Percentiles rank a stretch among this genome's conserved stretches.
phyloP scores from a whole-genome alignment of 2,888 invertebrate species.

The Capitulum mitella region DNA sequence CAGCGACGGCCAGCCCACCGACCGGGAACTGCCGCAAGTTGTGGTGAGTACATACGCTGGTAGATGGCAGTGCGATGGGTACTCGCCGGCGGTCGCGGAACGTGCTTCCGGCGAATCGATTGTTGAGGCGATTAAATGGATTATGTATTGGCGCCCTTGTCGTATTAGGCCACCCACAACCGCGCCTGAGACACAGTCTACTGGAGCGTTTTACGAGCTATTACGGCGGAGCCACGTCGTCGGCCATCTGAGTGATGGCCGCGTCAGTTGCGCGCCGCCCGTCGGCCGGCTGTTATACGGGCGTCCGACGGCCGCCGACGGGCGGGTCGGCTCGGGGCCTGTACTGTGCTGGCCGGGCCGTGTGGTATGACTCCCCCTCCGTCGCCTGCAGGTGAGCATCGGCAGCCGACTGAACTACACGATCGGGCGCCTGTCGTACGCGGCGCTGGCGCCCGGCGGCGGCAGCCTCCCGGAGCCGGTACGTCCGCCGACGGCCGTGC shows the following conservation, averaged over 20 bases:
- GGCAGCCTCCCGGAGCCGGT: conserved; percentile 74
- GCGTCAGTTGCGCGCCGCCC: too few species aligned
- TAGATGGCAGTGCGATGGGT: background rate
- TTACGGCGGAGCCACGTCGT: too few species aligned
- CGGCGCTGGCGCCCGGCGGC: conserved; percentile 68
- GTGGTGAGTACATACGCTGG: conserved; percentile 48
- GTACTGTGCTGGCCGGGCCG: too few species aligned
- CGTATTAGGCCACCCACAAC: background rate
- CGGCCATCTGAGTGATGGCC: too few species aligned
- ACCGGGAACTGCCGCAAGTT: conserved; percentile 68
- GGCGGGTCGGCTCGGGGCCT: too few species aligned
- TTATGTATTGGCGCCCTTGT: background rate
- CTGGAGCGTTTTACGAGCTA: too few species aligned
- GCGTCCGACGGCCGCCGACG: too few species aligned
- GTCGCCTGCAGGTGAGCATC: conserved; percentile 53
- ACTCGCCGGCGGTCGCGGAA: background rate
- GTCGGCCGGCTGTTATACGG: too few species aligned
- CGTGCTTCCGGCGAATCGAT: background rate
- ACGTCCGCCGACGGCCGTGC: too few species aligned
- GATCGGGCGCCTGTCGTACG: conserved; percentile 80
- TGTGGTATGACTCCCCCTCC: too few species aligned
- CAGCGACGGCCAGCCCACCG: conserved; percentile 53
- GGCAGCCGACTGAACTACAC: conserved; percentile 67
- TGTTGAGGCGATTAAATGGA: background rate
- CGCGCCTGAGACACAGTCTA: too few species aligned